Conservation (phyloP, 2,797 vertebrate genomes). For the Manis crassicaudata region DNA sequence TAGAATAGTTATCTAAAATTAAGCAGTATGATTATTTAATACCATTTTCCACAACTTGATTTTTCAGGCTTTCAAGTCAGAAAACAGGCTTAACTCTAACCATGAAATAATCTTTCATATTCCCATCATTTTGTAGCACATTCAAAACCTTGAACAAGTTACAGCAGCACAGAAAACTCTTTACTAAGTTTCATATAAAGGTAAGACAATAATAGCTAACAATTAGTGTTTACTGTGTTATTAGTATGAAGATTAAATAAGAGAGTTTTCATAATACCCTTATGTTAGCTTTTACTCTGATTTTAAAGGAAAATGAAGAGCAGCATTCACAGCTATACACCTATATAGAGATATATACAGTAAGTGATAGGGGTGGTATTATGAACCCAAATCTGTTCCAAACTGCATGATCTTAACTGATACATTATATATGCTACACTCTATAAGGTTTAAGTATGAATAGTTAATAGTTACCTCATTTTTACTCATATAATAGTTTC, state of each 20-base stretch:
- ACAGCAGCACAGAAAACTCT: conserved; percentile 8
- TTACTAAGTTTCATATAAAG: conserved; percentile 21
- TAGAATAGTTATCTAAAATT: neutral
- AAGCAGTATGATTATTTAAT: conserved; percentile 24
- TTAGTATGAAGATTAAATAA: conserved; percentile 24
- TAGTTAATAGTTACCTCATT: neutral
- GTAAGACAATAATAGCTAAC: neutral
- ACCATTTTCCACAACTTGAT: conserved; percentile 28
- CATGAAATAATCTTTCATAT: neutral
- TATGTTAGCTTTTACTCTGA: neutral
- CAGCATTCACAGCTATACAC: neutral
- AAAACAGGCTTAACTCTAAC: conserved; percentile 7
- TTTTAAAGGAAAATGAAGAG: conserved; percentile 46
- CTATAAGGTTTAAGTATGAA: neutral
- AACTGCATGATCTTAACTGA: neutral
- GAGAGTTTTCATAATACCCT: neutral
- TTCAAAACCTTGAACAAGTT: conserved; percentile 21
- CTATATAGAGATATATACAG: neutral
- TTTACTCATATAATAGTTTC: neutral
- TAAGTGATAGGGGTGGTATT: neutral
- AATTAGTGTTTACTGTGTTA: neutral
- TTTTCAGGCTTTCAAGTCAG: conserved; percentile 43
- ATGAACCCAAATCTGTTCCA: neutral
- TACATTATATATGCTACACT: neutral
- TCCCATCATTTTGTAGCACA: neutral